Percentiles rank a stretch among this genome's conserved stretches.
Conservation (phyloP, 2,888 invertebrate genomes). For the Ichneumon xanthorius region DNA sequence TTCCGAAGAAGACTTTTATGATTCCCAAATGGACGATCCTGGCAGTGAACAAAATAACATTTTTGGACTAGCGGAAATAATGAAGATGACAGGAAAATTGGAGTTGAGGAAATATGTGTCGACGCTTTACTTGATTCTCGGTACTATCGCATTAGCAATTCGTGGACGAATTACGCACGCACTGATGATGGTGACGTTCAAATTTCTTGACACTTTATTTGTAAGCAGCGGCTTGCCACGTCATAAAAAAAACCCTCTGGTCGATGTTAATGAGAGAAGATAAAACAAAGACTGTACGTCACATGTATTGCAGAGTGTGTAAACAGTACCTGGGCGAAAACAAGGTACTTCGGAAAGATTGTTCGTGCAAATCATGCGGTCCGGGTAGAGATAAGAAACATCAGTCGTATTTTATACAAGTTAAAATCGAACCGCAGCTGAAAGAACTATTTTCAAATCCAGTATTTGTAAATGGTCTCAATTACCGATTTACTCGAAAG, state of each 20-base stretch:
- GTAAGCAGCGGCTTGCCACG: slow-evolving; percentile 5
- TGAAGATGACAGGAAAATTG: not conserved
- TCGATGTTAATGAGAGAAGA: slow-evolving; percentile 11
- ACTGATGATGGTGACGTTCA: not conserved
- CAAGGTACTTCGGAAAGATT: not conserved
- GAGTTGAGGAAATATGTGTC: not conserved
- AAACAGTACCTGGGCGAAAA: not conserved
- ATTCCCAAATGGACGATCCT: not conserved
- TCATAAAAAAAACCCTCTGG: not conserved
- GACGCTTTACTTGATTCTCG: not conserved
- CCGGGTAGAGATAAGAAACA: not conserved
- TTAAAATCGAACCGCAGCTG: slow-evolving; percentile 1
- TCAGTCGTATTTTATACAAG: not conserved
- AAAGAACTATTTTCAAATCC: not conserved
- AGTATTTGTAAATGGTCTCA: slow-evolving; percentile 6
- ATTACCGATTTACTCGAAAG: slow-evolving; percentile 30
- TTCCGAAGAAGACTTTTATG: too few relatives aligned
- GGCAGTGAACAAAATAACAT: not conserved
- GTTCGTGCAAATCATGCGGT: not conserved
- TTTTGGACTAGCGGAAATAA: not conserved
- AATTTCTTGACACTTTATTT: not conserved
- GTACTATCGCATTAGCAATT: not conserved
- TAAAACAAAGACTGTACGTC: not conserved
- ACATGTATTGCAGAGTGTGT: slow-evolving; percentile 9
- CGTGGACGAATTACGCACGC: not conserved